Base-by-base conservation (phyloP, 2,797 vertebrate species). In the Xiphophorus birchmanni region DNA sequence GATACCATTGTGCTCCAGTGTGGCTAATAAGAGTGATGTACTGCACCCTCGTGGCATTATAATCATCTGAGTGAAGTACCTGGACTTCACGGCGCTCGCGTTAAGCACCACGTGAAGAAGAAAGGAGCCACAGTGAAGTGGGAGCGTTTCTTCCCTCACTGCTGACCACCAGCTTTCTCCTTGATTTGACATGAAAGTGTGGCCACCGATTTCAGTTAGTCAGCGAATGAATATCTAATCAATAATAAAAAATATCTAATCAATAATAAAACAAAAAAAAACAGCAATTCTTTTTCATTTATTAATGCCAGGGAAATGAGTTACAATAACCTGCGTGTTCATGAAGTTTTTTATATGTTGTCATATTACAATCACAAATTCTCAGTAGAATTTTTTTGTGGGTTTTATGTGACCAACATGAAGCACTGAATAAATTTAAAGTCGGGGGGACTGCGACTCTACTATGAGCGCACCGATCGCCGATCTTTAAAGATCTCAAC, bases 21-120 rank as follows among this genome's bases (percentile, higher is more conserved):
- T 94, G 94, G 94, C 95, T 96, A 96, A 95, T 96, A 95, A 94
- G 95, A 96, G 95, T 94, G 95, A 95, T 95, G 94, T 94, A 95
- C 94, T 95, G 95, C 93, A 95, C 94, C 95, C 94, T 94, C 75
- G 88, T 95, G 95, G 94, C 93, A 93, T 95, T 94, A 91, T 93
- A 94, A 95, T 94, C 93, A 94, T 93, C 90, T 89, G 91, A 93
- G 90, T 94, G 92, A 94, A 94, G 93, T 93, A 94, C 95, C 93
- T 94, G 93, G 88, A 91, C 91, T 92, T 87, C 88, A 78, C 84
- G 60, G 84, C 85, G 91, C 89, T 92, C 26, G 69, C 88, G 92
- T 91, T 93, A 90, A 94, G 92, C 90, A 89, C 86, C 76, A 35
- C 26, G 40, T 87, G 63, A 71, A 37, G 45, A 79, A 13, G 77